Conservation (phyloP, 2,888 invertebrate species). For the Crepidodera aurea region DNA sequence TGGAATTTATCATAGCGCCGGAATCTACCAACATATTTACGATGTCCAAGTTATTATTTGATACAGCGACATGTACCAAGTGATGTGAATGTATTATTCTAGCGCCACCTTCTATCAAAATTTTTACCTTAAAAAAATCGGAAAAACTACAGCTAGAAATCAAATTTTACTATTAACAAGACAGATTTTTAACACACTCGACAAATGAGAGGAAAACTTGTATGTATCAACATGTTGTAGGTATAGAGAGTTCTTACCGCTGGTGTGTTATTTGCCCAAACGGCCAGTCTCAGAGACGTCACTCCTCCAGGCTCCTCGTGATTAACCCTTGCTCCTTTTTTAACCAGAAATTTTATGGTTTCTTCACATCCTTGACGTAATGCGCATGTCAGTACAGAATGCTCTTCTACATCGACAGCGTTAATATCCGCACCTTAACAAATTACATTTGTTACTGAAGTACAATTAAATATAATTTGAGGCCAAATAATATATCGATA, state of each 20-base stretch:
- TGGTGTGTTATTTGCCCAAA: slow-evolving; percentile 67
- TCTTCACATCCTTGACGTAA: slow-evolving; percentile 59
- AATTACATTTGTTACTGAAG: not conserved
- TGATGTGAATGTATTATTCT: slow-evolving; percentile 75
- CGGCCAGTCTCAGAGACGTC: slow-evolving; percentile 76
- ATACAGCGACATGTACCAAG: slow-evolving; percentile 73
- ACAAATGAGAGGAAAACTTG: no score
- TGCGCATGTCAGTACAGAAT: slow-evolving; percentile 63
- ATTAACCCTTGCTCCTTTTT: slow-evolving; percentile 70
- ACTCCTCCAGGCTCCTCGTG: slow-evolving; percentile 75
- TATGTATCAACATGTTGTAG: no score
- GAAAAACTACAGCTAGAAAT: not conserved
- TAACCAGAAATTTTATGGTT: slow-evolving; percentile 63
- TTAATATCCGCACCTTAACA: slow-evolving; percentile 68
- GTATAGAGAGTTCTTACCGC: no score
- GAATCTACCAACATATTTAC: slow-evolving; percentile 66
- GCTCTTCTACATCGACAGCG: slow-evolving; percentile 61
- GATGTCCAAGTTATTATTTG: slow-evolving; percentile 69
- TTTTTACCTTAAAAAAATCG: slow-evolving; percentile 35
- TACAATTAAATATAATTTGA: no score
- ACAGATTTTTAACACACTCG: no score
- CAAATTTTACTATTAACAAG: no score
- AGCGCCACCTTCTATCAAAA: slow-evolving; percentile 71
- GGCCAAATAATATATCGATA: no score
- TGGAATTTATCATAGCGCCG: slow-evolving; percentile 69